phyloP scores from a whole-genome alignment of 2,113 vertebrate genomes.

The Pterocles gutturalis region DNA sequence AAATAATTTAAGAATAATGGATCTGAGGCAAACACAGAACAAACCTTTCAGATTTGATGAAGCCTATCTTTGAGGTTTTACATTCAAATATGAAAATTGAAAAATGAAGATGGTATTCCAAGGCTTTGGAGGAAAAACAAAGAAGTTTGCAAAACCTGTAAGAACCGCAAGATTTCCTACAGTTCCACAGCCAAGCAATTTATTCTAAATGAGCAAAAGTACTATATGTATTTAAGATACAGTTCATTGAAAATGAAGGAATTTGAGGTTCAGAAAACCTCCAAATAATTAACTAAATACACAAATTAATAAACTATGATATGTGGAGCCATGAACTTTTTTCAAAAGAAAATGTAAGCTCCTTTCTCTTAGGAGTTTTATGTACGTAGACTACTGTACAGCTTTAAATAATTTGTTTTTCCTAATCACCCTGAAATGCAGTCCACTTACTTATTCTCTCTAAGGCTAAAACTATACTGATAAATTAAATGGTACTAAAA shows the following conservation, averaged over 20 bases:
- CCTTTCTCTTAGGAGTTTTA: neutral
- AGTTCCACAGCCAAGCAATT: neutral
- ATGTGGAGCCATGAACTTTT: accelerated
- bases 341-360: neutral
- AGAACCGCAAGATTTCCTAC: neutral
- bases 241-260: neutral
- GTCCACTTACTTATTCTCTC: neutral
- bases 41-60: neutral
- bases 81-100: neutral
- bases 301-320: neutral
- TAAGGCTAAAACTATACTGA: neutral
- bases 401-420: neutral
- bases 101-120: neutral
- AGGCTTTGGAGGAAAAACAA: neutral
- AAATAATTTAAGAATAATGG: neutral
- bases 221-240: neutral
- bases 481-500: neutral
- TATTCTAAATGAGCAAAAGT: neutral
- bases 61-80: neutral
- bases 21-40: neutral
- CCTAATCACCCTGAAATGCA: neutral
- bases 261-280: neutral
- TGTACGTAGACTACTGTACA: accelerated
- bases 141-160: accelerated
- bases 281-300: neutral